phyloP scores from a whole-genome alignment of 2,888 invertebrate genomes.

The Synergus gifuensis region DNA sequence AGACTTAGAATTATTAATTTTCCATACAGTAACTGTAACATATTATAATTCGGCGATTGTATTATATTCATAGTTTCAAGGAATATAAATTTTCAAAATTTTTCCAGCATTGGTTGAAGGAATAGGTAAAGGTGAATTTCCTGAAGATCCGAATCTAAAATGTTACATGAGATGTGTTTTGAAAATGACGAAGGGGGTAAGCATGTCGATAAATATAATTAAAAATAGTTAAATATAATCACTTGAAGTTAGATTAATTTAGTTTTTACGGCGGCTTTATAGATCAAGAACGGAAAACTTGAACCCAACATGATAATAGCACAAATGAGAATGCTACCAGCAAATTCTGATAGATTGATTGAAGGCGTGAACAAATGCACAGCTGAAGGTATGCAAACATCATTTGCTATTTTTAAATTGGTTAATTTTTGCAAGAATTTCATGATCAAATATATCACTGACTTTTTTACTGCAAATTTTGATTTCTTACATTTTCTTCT shows the following conservation, averaged over 20 bases:
- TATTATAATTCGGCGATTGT: neutral
- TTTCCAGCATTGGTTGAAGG: neutral
- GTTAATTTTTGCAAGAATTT: too few relatives aligned
- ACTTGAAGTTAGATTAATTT: neutral
- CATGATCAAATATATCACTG: too few relatives aligned
- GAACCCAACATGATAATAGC: neutral
- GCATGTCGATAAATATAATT: slow-evolving; percentile 50
- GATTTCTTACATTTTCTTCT: too few relatives aligned
- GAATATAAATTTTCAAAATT: neutral
- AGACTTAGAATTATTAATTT: neutral
- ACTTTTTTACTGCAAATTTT: too few relatives aligned
- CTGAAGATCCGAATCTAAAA: slow-evolving; percentile 67
- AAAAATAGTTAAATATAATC: slow-evolving; percentile 61
- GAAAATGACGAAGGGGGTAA: slow-evolving; percentile 80
- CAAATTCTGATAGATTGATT: neutral
- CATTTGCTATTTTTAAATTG: neutral
- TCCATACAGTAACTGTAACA: neutral
- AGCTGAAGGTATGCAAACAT: slow-evolving; percentile 11
- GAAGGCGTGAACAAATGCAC: slow-evolving; percentile 22
- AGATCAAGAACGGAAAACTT: slow-evolving; percentile 19
- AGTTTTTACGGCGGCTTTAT: neutral
- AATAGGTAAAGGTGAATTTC: slow-evolving; percentile 51
- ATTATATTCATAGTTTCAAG: neutral
- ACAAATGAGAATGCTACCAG: neutral
- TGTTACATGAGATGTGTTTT: slow-evolving; percentile 80